Evolutionary conservation across 92 coral and sea anemone genomes (phyloP).

Genomic region (Micromussa lordhowensis): DNA sequence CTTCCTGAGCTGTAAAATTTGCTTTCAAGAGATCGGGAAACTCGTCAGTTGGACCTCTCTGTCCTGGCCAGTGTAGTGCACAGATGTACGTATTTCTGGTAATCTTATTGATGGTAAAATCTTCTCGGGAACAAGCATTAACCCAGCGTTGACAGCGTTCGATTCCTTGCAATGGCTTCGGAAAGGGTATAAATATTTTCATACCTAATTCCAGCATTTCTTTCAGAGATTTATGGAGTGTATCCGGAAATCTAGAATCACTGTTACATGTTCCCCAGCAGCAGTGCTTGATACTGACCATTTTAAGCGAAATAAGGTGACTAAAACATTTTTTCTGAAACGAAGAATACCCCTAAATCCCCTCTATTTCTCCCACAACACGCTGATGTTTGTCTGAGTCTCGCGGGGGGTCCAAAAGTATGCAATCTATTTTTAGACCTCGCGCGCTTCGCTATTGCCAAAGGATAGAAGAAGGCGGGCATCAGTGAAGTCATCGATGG

Average conservation of each 20-base stretch:
- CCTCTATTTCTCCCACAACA: too few relatives aligned
- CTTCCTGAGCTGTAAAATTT: too few relatives aligned
- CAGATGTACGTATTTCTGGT: constrained; percentile 72
- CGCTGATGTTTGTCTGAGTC: not conserved
- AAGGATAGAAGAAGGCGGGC: too few relatives aligned
- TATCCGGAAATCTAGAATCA: not conserved
- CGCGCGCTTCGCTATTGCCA: too few relatives aligned
- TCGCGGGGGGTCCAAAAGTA: constrained; percentile 3
- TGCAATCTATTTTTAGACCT: too few relatives aligned
- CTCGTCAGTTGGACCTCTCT: too few relatives aligned
- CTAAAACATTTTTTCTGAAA: not conserved
- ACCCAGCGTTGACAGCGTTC: too few relatives aligned
- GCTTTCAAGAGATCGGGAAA: too few relatives aligned
- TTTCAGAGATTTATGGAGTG: not conserved
- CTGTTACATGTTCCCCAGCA: not conserved
- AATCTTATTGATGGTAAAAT: constrained; percentile 54
- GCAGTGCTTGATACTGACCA: not conserved
- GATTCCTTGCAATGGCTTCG: constrained; percentile 2
- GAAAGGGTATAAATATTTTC: constrained; percentile 1
- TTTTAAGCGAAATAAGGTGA: not conserved
- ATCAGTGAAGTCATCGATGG: too few relatives aligned
- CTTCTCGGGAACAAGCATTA: constrained; percentile 54
- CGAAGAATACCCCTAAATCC: not conserved
- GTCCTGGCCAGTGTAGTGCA: too few relatives aligned
- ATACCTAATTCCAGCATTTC: not conserved